Base-by-base conservation (phyloP, 30 jellyfish, hydroid and myxozoan genomes). In the Nemopilema nomurai region DNA sequence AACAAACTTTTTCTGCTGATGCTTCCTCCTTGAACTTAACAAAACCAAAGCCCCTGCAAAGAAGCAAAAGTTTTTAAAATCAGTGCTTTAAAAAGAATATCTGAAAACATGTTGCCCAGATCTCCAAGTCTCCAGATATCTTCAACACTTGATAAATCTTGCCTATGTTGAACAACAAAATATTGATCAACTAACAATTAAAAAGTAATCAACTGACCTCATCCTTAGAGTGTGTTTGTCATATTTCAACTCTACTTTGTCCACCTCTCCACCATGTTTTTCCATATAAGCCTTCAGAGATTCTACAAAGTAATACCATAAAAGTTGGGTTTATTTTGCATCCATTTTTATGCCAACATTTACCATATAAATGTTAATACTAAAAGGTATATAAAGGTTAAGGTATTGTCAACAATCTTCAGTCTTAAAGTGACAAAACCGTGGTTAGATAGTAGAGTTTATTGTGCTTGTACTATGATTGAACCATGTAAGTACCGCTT, bases 1-100 rank as follows among this genome's bases (percentile, higher is more conserved):
- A 22, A 22, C 68, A 74, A 30, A 88, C 97, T 76, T 51, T 83
- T 16, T 93, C 91, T 25, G 97, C 98, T 83, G 85, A 75, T 22
- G 90, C 87, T 57, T 77, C 89, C 19, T 85, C 88, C 33, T 51
- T 50, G 85, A 87, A 93, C 31, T 83, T 88, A 21, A 93, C 95
- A 66, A 93, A 93, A 0, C 96, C 96, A 89, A 93, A 93, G 8
- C 98, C 98, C 80, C 98, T 88, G 28, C 72, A 63, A n/a, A n/a
- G n/a, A n/a, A n/a, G n/a, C n/a, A n/a, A n/a, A n/a, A n/a, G n/a
- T n/a, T n/a, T n/a, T n/a, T 41, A 41, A 41, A 41, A 41, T 6
- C 57, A 41, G 57, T 41, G 57, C 57, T 13, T 41, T 41, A 13
- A n/a, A n/a, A n/a, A n/a, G n/a, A n/a, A n/a, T n/a, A n/a, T n/a